Base-by-base conservation (phyloP, 2,797 vertebrate species). In the Mormyrus proboscirostris region DNA sequence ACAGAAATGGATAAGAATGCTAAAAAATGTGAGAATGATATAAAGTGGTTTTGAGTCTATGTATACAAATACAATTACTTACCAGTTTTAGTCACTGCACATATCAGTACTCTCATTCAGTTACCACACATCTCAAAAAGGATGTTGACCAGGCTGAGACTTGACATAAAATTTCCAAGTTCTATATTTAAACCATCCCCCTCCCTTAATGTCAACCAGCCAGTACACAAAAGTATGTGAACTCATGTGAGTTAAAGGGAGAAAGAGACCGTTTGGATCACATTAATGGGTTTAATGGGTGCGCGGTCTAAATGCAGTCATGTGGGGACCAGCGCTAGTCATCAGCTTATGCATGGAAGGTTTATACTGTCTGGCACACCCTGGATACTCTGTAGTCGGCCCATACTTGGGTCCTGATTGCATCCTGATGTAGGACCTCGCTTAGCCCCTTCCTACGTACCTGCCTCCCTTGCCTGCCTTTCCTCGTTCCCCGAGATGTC, bases 381-480 rank as follows among this genome's bases (percentile, higher is more conserved):
- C 87, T 85, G 57, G 55, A 73, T 69, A 59, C 65, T 88, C 87
- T 88, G 79, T 62, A 57, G 86, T 41, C 69, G 22, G 50, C 7
- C 51, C 4, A 14, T 10, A 12, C 88, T 25, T n/a, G 29, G 29
- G 33, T 47, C 44, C 53, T 44, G 87, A 76, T 44, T 16, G 87
- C 59, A 59, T 76, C 87, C 19, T 85, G 57, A 85, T 86, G 79
- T 33, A 53, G 89, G 85, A 73, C 69, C 16, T 86, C 19, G 22
- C 29, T 76, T 19, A 19, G 12, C 41, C 44, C 19, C 14, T 59
- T 29, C 65, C 49, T 88, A 47, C 41, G 29, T 7, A 25, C 79
- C 41, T n/a, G 33, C 88, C 51, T 55, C 49, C 50, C 5, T 55
- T 29, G 50, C 49, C 47, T 22, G 55, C 16, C 49, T 38, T 19